Evolutionary conservation across 2,888 invertebrate species (phyloP).

Genomic region (Gryllus longicercus): DNA sequence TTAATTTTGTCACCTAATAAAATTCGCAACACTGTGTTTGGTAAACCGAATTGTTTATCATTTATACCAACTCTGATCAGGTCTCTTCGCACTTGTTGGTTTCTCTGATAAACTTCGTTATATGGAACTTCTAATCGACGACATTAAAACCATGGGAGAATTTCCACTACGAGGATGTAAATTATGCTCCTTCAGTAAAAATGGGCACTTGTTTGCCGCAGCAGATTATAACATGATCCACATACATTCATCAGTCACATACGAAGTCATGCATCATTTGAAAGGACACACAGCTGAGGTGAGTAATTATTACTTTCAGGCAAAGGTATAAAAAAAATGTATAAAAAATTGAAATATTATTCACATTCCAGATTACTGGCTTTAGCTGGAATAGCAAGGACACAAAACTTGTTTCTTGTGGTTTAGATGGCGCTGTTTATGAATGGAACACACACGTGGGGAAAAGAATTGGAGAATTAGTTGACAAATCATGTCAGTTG

Average conservation of each 20-base stretch:
- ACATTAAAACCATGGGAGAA: conserved; percentile 67
- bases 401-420: conserved; percentile 76
- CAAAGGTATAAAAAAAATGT: too few relatives aligned
- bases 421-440: conserved; percentile 85
- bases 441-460: conserved; percentile 81
- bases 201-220: conserved; percentile 87
- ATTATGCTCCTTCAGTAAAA: conserved; percentile 74
- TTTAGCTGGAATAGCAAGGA: conserved; percentile 73
- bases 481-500: conserved; percentile 75
- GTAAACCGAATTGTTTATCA: too few relatives aligned
- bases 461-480: conserved; percentile 71
- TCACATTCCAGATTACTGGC: conserved; percentile 41
- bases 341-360: too few relatives aligned
- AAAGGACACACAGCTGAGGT: conserved; percentile 78
- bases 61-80: conserved; percentile 44
- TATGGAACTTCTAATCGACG: conserved; percentile 83
- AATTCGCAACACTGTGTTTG: too few relatives aligned
- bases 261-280: conserved; percentile 67
- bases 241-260: conserved; percentile 77
- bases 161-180: conserved; percentile 73
- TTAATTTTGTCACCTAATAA: not conserved
- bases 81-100: conserved; percentile 81
- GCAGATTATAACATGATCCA: conserved; percentile 83
- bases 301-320: conserved; percentile 18
- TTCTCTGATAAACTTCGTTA: conserved; percentile 88